Evolutionary conservation across 2,888 invertebrate genomes (phyloP).

Genomic region (Drosophila melanosoma): DNA sequence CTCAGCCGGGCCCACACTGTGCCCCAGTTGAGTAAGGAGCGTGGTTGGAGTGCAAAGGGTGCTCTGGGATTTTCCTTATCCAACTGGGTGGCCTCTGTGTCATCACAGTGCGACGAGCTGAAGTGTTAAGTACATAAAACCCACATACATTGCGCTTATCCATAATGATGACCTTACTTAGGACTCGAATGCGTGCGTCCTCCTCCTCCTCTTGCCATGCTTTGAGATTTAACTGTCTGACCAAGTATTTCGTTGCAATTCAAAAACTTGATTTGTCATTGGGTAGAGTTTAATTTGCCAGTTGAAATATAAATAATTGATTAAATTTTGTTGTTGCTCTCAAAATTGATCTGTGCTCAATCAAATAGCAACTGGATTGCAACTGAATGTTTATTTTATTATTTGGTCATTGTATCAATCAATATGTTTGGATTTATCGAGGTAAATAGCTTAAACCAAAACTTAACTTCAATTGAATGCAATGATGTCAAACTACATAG

Average conservation of each 20-base stretch:
- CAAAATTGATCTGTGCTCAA: not conserved
- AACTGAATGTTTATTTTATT: conserved; percentile 4
- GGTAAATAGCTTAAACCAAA: conserved; percentile 1
- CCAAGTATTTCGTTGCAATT: conserved; percentile 13
- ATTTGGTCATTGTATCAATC: conserved; percentile 20
- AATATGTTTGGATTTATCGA: not conserved
- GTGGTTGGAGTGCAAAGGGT: not conserved
- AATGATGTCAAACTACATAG: not conserved
- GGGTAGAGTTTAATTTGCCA: conserved; percentile 29
- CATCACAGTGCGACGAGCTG: conserved; percentile 63
- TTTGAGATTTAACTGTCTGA: conserved; percentile 1
- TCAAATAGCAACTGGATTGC: not conserved
- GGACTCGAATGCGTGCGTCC: conserved; percentile 55
- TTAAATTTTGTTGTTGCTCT: not conserved
- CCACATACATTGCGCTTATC: conserved; percentile 75
- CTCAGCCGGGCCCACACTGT: conserved; percentile 16
- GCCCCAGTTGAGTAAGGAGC: not conserved
- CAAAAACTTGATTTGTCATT: conserved; percentile 42
- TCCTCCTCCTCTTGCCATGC: conserved; percentile 4
- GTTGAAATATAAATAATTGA: conserved; percentile 4
- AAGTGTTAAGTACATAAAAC: conserved; percentile 81
- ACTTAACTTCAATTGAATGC: not conserved
- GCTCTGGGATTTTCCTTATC: conserved; percentile 25
- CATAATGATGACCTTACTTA: conserved; percentile 80
- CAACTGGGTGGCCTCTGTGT: conserved; percentile 58